These are phyloP conservation scores for Notodromas monacha DNA, from an alignment of 2,888 invertebrate genomes.

Conservation along the genomic window DNA sequence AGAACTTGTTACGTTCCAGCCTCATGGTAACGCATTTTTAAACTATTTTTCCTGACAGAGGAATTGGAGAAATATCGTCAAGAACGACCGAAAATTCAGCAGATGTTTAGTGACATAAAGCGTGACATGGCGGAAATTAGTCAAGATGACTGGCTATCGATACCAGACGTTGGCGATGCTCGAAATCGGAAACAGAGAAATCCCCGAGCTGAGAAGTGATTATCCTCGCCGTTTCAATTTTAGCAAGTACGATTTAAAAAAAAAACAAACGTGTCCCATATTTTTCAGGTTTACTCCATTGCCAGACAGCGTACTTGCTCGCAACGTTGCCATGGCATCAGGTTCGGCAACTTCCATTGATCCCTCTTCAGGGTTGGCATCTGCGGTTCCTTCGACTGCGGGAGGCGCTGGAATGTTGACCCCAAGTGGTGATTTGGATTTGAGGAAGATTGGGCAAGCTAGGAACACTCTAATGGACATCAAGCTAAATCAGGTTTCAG, in stretches of 20 bases:
- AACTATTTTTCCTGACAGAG: constrained; percentile 19
- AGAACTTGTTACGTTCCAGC: background rate
- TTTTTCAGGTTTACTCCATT: constrained; percentile 46
- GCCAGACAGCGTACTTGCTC: constrained; percentile 71
- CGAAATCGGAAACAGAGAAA: constrained; percentile 83
- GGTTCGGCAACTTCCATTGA: constrained; percentile 36
- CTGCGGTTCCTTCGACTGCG: constrained; percentile 16
- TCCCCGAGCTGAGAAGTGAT: constrained; percentile 54
- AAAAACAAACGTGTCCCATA: no score
- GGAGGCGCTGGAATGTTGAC: constrained; percentile 15
- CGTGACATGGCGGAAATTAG: constrained; percentile 39
- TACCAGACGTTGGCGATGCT: constrained; percentile 98
- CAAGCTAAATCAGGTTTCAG: constrained; percentile 80
- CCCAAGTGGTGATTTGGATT: constrained; percentile 46
- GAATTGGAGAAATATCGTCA: constrained; percentile 90
- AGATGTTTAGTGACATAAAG: constrained; percentile 92
- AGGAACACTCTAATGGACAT: constrained; percentile 97
- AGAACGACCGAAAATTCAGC: constrained; percentile 92
- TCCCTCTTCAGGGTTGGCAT: constrained; percentile 47
- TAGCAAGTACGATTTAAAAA: no score
- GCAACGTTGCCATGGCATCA: constrained; percentile 44
- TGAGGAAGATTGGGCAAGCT: constrained; percentile 93
- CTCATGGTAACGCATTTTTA: background rate
- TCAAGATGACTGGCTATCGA: constrained; percentile 77
- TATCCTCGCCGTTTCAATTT: no score